Evolutionary conservation across 2,113 vertebrate genomes (phyloP).

Genomic region (Aptenodytes patagonicus): DNA sequence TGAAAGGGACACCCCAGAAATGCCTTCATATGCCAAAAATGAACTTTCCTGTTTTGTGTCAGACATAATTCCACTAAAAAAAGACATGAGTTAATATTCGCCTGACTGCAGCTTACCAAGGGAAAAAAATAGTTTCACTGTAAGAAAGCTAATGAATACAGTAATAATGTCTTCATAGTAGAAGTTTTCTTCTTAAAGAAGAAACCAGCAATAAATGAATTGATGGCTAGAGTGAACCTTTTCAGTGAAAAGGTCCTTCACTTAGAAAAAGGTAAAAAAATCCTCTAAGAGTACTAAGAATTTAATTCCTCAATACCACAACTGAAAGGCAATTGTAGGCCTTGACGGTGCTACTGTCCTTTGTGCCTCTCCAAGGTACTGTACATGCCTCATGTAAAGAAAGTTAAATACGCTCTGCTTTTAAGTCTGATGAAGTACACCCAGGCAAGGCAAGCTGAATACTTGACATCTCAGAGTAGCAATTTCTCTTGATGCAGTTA

Average conservation of each 20-base stretch:
- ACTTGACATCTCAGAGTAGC: not conserved
- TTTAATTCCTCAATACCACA: not conserved
- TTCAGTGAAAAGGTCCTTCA: not conserved
- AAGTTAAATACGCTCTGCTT: not conserved
- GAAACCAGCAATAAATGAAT: not conserved
- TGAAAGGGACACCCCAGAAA: not conserved
- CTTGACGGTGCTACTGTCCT: not conserved
- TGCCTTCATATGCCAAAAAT: not conserved
- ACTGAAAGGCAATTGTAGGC: not conserved
- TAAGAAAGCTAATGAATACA: not conserved
- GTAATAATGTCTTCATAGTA: not conserved
- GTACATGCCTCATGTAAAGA: not conserved
- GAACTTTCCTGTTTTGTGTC: not conserved
- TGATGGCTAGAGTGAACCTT: not conserved
- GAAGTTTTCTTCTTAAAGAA: not conserved
- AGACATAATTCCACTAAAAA: not conserved
- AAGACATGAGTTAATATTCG: not conserved
- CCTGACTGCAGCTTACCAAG: not conserved
- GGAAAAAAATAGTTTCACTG: not conserved
- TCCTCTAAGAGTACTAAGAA: not conserved
- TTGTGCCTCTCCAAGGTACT: not conserved
- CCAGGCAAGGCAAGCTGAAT: not conserved
- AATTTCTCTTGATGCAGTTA: slow-evolving; percentile 15
- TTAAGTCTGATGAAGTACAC: not conserved
- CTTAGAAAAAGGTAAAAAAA: not conserved